phyloP scores from a whole-genome alignment of 53 echinoderm and acorn worm species.

The Paracentrotus lividus region DNA sequence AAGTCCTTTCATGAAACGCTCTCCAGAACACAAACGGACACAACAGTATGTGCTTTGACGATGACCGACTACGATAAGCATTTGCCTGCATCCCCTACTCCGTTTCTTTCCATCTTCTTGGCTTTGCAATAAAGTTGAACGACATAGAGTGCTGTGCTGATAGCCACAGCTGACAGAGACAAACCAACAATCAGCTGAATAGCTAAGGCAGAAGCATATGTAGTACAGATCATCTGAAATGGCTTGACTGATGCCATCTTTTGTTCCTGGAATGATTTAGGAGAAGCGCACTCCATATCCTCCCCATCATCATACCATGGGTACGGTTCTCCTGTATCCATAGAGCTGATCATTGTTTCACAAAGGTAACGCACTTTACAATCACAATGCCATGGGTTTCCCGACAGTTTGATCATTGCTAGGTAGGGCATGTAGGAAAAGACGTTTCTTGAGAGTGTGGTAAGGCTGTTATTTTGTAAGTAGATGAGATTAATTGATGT shows the following conservation, averaged over 20 bases:
- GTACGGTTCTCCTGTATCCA: background rate
- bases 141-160: conserved; percentile 83
- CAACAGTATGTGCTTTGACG: too few species aligned
- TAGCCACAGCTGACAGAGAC: conserved; percentile 83
- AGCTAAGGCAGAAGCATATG: conserved; percentile 84
- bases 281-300: conserved; percentile 74
- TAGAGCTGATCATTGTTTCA: conserved; percentile 64
- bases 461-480: conserved; percentile 80
- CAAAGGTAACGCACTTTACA: conserved; percentile 85
- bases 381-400: conserved; percentile 90
- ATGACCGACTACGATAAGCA: conserved; percentile 69
- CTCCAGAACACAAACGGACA: too few species aligned
- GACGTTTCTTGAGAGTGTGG: conserved; percentile 69
- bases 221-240: conserved; percentile 81
- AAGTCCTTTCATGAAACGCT: too few species aligned
- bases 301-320: background rate
- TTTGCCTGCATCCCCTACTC: conserved; percentile 75
- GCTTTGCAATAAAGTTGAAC: conserved; percentile 88
- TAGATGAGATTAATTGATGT: conserved; percentile 59
- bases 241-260: conserved; percentile 35
- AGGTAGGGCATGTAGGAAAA: conserved; percentile 25
- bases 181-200: conserved; percentile 90
- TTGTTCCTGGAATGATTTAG: conserved; percentile 65
- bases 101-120: conserved; percentile 82
- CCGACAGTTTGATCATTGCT: conserved; percentile 25